These are phyloP conservation scores for Bagarius yarrelli DNA, from an alignment of 2,113 vertebrate genomes.

Conservation along the genomic window DNA sequence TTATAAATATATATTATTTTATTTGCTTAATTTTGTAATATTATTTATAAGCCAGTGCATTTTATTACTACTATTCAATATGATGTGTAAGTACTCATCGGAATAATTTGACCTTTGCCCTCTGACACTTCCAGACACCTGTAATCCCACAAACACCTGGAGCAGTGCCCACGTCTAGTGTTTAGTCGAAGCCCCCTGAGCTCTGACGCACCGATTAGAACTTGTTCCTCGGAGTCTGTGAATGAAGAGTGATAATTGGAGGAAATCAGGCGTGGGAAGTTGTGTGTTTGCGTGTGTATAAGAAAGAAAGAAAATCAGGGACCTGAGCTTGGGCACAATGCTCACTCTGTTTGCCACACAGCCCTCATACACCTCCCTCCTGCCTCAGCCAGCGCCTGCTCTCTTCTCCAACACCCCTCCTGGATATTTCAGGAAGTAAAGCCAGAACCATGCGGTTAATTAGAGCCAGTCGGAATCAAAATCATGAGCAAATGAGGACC, in stretches of 20 bases:
- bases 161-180: neutral
- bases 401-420: conserved; percentile 40
- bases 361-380: neutral
- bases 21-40: no score
- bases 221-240: conserved; percentile 12
- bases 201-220: conserved; percentile 18
- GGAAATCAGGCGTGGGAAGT: conserved; percentile 37
- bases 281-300: conserved; percentile 12
- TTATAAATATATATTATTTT: no score
- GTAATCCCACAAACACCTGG: neutral
- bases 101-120: neutral
- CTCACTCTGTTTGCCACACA: conserved; percentile 37
- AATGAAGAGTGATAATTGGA: conserved; percentile 22
- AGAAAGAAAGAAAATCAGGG: neutral
- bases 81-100: no score
- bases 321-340: conserved; percentile 30
- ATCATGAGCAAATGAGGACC: neutral
- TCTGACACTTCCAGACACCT: neutral
- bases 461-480: neutral
- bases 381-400: conserved; percentile 25
- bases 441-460: conserved; percentile 10
- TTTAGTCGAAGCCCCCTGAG: neutral
- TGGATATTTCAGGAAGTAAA: conserved; percentile 49
- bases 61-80: no score
- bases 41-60: no score